Evolutionary conservation across 2,888 invertebrate species (phyloP).

Genomic region (Hydraecia micacea): DNA sequence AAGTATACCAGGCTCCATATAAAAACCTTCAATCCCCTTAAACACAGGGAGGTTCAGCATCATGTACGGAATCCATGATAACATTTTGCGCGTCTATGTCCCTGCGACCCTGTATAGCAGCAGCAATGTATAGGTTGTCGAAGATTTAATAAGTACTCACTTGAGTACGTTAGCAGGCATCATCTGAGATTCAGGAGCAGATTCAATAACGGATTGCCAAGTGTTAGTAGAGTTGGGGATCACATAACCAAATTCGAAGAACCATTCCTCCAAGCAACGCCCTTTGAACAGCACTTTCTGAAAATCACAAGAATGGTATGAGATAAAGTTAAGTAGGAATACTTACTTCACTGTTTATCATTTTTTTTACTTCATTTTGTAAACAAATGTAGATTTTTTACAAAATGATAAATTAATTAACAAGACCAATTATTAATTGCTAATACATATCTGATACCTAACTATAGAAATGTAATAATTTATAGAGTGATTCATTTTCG

Average conservation of each 20-base stretch:
- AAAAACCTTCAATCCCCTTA: not conserved
- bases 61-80: not conserved
- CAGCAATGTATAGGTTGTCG: not conserved
- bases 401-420: not conserved
- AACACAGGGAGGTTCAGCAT: too few relatives aligned
- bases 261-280: constrained; percentile 99
- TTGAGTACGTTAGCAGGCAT: constrained; percentile 99
- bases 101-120: not conserved
- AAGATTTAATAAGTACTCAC: constrained; percentile 86
- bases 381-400: not conserved
- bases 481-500: not conserved
- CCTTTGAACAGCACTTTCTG: constrained; percentile 96
- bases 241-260: constrained; percentile 99
- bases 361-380: not conserved
- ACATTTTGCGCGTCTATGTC: not conserved
- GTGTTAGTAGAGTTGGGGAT: constrained; percentile 99
- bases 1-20: not conserved
- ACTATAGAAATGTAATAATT: not conserved
- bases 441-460: not conserved
- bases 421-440: not conserved
- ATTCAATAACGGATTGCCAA: constrained; percentile 99
- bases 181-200: constrained; percentile 99
- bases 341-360: not conserved
- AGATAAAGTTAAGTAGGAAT: not conserved
- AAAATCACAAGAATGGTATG: constrained; percentile 69